Base-by-base conservation (phyloP, 1,140 invertebrate genomes). In the Kradibia gibbosae region DNA sequence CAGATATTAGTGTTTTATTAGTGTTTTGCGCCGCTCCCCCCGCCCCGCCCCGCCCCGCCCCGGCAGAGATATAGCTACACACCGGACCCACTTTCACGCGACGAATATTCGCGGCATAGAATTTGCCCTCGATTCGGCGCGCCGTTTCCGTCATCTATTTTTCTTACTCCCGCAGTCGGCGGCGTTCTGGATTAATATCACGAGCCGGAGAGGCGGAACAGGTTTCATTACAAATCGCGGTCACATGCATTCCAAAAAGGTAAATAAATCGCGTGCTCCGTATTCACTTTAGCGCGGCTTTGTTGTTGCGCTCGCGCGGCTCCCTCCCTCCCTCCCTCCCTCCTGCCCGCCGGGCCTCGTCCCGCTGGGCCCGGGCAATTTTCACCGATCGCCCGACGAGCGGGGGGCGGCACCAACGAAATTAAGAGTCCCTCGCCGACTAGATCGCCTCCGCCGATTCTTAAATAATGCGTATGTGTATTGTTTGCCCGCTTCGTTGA, bases 211-310 rank as follows among this genome's bases (percentile, higher is more conserved):
- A 77, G 76, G 50, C 45, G 62, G 42, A 76, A 60, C 25, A n/a
- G 31, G 34, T 80, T 83, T 80, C 53, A 50, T 72, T 15, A 39
- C 67, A 78, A 78, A 82, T 82, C 55, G 74, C 25, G 80, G 80
- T 82, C 80, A 78, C 48, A 7, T 50, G 67, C 31, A 22, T 25
- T n/a, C 11, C 15, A 17, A 7, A 8, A 45, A 79, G 74, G 65
- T 82, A 60, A 82, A 75, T 78, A 83, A 85, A 84, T 83, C 81
- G 82, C 48, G 81, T 71, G 76, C 78, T 45, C 17, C 20, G 25
- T 70, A 62, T n/a, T 42, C 39, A 15, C 45, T 39, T 53, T 36
- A 22, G 17, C 42, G 39, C 13, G 70, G 45, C 39, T 55, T 57
- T 72, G 48, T 71, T 76, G 57, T 7, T 55, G 17, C 53, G 10